Evolutionary conservation across 2,888 invertebrate species (phyloP).

Genomic region (Melipona bicolor): DNA sequence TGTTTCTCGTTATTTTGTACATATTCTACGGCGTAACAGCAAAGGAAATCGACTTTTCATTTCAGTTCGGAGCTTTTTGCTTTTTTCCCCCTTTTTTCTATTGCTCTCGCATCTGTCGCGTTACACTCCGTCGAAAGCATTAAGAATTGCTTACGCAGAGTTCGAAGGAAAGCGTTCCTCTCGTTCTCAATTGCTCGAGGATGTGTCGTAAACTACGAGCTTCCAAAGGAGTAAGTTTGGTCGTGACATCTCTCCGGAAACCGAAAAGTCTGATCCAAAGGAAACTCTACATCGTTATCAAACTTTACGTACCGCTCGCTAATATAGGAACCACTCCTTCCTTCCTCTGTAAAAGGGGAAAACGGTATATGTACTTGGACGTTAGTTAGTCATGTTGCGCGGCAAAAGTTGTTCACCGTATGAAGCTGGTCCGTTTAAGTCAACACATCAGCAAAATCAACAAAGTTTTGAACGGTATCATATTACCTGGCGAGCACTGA

Average conservation of each 20-base stretch:
- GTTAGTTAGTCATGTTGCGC: not conserved
- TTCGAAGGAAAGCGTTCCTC: not conserved
- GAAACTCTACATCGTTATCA: not conserved
- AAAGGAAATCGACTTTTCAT: not conserved
- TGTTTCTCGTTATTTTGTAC: not conserved
- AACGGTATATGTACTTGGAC: not conserved
- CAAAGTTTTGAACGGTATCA: not conserved
- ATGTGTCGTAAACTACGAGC: not conserved
- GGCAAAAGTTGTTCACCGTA: not conserved
- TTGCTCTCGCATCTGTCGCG: not conserved
- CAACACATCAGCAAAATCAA: not conserved
- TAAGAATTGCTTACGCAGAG: constrained; percentile 4
- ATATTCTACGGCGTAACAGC: no score
- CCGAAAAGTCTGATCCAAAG: not conserved
- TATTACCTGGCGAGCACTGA: not conserved
- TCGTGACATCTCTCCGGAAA: not conserved
- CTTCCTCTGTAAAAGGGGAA: not conserved
- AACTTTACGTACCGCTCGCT: constrained; percentile 10
- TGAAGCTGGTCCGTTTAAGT: not conserved
- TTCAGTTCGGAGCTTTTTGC: not conserved
- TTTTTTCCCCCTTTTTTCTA: not conserved
- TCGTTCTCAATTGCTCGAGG: not conserved
- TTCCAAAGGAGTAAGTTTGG: not conserved
- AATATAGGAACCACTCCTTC: not conserved
- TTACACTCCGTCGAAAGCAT: not conserved